These are phyloP conservation scores for Gallinago nigripennis DNA, from an alignment of 2,797 vertebrate species.

Conservation along the genomic window DNA sequence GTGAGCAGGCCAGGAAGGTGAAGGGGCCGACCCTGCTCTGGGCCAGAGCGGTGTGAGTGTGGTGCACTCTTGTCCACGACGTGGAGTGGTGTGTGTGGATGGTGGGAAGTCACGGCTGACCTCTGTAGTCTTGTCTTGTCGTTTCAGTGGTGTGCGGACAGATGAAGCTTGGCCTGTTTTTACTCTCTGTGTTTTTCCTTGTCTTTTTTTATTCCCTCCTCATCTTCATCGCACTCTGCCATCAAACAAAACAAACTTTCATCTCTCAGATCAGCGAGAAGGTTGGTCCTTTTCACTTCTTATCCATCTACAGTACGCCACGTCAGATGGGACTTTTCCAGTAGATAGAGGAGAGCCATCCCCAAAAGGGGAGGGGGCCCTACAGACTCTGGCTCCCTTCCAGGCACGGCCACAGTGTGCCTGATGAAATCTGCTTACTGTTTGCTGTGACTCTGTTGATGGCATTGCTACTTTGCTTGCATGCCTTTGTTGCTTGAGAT, in stretches of 20 bases:
- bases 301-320: slow-evolving; percentile 83
- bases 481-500: slow-evolving; percentile 64
- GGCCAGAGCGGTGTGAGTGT: not conserved
- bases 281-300: slow-evolving; percentile 98
- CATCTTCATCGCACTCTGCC: slow-evolving; percentile 92
- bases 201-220: slow-evolving; percentile 87
- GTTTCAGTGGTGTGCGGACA: slow-evolving; percentile 83
- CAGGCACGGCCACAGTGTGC: slow-evolving; percentile 61
- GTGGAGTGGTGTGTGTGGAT: slow-evolving; percentile 3
- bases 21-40: not conserved
- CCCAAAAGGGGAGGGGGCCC: slow-evolving; percentile 60
- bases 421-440: slow-evolving; percentile 59
- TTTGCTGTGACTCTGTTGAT: slow-evolving; percentile 68
- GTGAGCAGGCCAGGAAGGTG: slow-evolving; percentile 5
- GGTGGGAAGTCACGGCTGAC: slow-evolving; percentile 57
- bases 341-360: slow-evolving; percentile 73
- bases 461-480: slow-evolving; percentile 59
- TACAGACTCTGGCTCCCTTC: slow-evolving; percentile 66
- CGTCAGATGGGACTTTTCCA: slow-evolving; percentile 74
- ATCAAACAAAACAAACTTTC: slow-evolving; percentile 91
- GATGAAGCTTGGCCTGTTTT: slow-evolving; percentile 87
- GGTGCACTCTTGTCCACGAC: not conserved
- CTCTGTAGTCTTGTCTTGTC: slow-evolving; percentile 79
- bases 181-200: slow-evolving; percentile 90
- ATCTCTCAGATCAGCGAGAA: slow-evolving; percentile 99